phyloP scores from a whole-genome alignment of 92 coral and sea anemone species.

The Phenganax stokvisi region DNA sequence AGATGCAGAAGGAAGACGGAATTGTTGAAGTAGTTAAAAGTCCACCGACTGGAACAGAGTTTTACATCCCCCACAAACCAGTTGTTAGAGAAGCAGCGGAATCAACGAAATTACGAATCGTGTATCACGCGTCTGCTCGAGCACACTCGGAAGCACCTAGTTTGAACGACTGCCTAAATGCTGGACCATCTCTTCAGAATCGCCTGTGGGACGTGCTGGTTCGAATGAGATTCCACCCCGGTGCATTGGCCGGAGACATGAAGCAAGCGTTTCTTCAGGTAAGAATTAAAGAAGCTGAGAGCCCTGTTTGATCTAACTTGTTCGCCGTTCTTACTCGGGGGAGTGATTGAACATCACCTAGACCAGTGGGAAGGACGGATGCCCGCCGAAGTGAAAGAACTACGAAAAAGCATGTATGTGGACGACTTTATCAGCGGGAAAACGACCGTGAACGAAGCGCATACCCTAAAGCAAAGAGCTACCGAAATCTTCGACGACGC shows the following conservation, averaged over 20 bases:
- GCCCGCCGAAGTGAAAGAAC: neutral
- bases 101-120: slow-evolving; percentile 35
- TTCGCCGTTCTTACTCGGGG: neutral
- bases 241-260: slow-evolving; percentile 47
- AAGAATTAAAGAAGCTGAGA: slow-evolving; percentile 44
- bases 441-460: slow-evolving; percentile 32
- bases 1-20: neutral
- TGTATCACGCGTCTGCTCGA: slow-evolving; percentile 43
- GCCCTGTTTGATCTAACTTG: neutral
- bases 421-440: slow-evolving; percentile 44
- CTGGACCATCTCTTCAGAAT: slow-evolving; percentile 57
- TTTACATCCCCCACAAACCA: neutral
- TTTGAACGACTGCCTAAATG: slow-evolving; percentile 50
- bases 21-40: neutral
- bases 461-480: slow-evolving; percentile 36
- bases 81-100: neutral
- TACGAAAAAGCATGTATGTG: slow-evolving; percentile 20
- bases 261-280: slow-evolving; percentile 52
- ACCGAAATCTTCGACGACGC: slow-evolving; percentile 47
- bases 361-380: neutral
- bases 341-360: neutral
- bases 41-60: neutral
- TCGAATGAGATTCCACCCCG: slow-evolving; percentile 46
- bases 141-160: slow-evolving; percentile 24
- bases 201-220: slow-evolving; percentile 48